phyloP scores from a whole-genome alignment of 2,888 invertebrate species.

The Syritta pipiens region DNA sequence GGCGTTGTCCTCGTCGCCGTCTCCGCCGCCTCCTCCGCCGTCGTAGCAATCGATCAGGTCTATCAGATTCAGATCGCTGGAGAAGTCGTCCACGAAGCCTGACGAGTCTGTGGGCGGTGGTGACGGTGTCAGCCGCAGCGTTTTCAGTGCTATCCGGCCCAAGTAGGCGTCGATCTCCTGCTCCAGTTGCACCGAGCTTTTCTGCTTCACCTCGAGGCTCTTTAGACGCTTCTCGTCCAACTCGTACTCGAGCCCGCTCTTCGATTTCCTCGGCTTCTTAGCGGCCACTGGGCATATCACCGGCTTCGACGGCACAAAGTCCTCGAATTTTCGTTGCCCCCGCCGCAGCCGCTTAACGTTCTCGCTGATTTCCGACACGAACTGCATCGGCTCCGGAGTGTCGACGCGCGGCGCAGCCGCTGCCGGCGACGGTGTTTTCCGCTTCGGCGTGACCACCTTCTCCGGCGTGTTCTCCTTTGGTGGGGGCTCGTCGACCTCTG shows the following conservation, averaged over 20 bases:
- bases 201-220: conserved; percentile 72
- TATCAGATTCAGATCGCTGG: conserved; percentile 76
- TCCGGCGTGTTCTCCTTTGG: conserved; percentile 41
- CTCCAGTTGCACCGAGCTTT: conserved; percentile 74
- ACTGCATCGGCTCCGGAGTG: conserved; percentile 72
- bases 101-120: conserved; percentile 75
- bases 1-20: conserved; percentile 64
- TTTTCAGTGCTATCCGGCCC: conserved; percentile 69
- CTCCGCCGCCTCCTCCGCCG: conserved; percentile 64
- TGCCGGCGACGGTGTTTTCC: conserved; percentile 38
- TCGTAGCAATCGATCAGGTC: conserved; percentile 73
- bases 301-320: conserved; percentile 68
- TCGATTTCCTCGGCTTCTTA: conserved; percentile 63
- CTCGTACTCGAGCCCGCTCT: conserved; percentile 76
- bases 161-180: conserved; percentile 78
- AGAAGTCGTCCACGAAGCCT: conserved; percentile 71
- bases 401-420: conserved; percentile 65
- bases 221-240: conserved; percentile 73
- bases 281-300: conserved; percentile 5
- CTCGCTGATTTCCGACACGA: conserved; percentile 78
- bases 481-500: conserved; percentile 74
- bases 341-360: conserved; percentile 78
- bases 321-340: conserved; percentile 77
- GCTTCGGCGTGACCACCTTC: conserved; percentile 11
- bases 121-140: conserved; percentile 61